Percentiles rank a stretch among this genome's conserved stretches.
phyloP scores from a whole-genome alignment of 1,140 invertebrate species.

The Procambarus clarkii region DNA sequence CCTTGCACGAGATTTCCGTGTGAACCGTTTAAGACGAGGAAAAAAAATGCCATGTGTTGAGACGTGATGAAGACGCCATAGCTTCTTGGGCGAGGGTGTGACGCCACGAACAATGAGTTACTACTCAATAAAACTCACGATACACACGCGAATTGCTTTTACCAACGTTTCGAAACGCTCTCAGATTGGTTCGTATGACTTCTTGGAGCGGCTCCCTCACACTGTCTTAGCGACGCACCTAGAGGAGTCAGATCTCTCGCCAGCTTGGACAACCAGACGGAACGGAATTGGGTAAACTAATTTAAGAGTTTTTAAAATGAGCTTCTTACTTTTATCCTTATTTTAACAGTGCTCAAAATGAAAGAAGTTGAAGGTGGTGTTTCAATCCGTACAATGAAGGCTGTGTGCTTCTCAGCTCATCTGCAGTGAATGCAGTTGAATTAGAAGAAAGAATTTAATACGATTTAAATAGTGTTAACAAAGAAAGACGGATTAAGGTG shows the following conservation, averaged over 20 bases:
- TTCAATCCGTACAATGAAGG: too few species aligned
- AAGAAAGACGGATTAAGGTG: too few species aligned
- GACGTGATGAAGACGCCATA: constrained; percentile 1
- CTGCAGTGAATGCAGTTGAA: neutral
- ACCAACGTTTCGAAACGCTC: constrained; percentile 4
- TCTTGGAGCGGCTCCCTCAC: neutral
- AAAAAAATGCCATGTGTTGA: neutral
- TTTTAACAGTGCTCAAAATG: neutral
- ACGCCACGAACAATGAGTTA: constrained; percentile 23
- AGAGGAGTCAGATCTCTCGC: too few species aligned
- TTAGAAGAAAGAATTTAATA: neutral
- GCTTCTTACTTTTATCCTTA: neutral
- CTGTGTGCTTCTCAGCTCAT: too few species aligned
- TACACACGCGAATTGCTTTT: constrained; percentile 26
- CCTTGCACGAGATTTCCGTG: neutral
- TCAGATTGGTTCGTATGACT: constrained; percentile 11
- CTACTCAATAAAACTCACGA: constrained; percentile 40
- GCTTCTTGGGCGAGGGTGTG: neutral
- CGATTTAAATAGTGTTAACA: neutral
- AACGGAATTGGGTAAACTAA: neutral
- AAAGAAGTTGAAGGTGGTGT: too few species aligned
- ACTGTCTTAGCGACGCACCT: neutral
- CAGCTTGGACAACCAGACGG: too few species aligned
- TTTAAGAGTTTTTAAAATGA: neutral
- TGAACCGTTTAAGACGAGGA: neutral